Conservation (phyloP, 2,888 invertebrate species). For the Agelastica alni region DNA sequence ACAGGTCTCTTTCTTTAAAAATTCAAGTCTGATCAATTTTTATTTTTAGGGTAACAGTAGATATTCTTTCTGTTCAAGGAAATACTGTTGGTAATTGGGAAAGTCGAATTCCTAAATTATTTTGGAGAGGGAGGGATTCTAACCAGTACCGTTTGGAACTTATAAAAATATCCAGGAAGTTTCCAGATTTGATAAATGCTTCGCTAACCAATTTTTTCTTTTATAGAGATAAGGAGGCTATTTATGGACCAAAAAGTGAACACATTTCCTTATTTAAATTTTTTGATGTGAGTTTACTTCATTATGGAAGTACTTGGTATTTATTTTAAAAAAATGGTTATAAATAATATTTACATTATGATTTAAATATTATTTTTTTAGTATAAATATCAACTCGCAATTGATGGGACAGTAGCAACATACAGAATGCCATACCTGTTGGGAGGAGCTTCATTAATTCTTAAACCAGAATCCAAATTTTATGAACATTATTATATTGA, state of each 20-base stretch:
- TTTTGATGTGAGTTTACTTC: slow-evolving; percentile 87
- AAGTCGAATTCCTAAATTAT: slow-evolving; percentile 72
- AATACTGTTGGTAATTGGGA: slow-evolving; percentile 74
- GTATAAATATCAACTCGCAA: slow-evolving; percentile 93
- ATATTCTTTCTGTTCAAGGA: slow-evolving; percentile 89
- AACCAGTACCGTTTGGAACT: slow-evolving; percentile 81
- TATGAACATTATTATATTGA: slow-evolving; percentile 92
- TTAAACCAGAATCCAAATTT: slow-evolving; percentile 93
- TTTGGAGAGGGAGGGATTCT: slow-evolving; percentile 94
- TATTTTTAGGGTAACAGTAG: slow-evolving; percentile 73
- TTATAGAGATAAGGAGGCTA: slow-evolving; percentile 79
- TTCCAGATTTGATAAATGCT: slow-evolving; percentile 84
- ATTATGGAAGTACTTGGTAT: not conserved
- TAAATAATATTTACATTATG: too few relatives aligned
- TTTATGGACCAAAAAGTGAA: slow-evolving; percentile 84
- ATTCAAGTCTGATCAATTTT: too few relatives aligned
- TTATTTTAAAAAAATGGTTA: too few relatives aligned
- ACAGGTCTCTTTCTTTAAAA: too few relatives aligned
- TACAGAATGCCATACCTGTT: slow-evolving; percentile 92
- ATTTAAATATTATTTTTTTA: slow-evolving; percentile 62
- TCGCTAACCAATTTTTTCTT: slow-evolving; percentile 97
- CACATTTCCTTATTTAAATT: slow-evolving; percentile 91
- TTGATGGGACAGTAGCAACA: slow-evolving; percentile 97
- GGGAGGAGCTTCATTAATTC: slow-evolving; percentile 82
- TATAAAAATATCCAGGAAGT: slow-evolving; percentile 73